Conservation (phyloP, 1,140 invertebrate species). For the Drosophila bocki region DNA sequence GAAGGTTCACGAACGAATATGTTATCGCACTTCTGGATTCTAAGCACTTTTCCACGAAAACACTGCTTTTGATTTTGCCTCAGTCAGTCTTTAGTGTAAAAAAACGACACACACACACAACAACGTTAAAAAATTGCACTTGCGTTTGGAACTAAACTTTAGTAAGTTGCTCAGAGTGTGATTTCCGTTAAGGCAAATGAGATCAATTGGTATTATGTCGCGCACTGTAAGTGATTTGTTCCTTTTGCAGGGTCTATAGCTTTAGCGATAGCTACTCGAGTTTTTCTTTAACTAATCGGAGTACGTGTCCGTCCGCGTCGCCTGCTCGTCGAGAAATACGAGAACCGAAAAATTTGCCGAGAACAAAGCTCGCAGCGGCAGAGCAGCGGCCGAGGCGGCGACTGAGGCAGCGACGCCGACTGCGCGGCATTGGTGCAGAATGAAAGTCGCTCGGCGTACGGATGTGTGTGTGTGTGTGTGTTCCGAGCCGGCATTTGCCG, state of each 20-base stretch:
- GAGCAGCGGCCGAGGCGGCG: constrained; percentile 20
- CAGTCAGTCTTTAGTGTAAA: constrained; percentile 55
- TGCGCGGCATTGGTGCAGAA: constrained; percentile 38
- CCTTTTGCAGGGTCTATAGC: constrained; percentile 19
- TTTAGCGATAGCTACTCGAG: constrained; percentile 62
- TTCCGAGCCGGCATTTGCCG: constrained; percentile 64
- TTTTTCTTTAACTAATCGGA: constrained; percentile 36
- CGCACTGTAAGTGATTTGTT: constrained; percentile 8
- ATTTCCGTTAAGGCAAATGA: constrained; percentile 39
- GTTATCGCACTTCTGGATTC: constrained; percentile 13
- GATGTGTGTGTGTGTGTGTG: constrained; percentile 19
- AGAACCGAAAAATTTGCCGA: constrained; percentile 63
- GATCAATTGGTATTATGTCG: constrained; percentile 34
- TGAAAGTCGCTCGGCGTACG: constrained; percentile 31
- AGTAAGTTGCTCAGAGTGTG: not conserved
- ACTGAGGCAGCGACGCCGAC: constrained; percentile 29
- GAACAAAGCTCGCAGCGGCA: constrained; percentile 57
- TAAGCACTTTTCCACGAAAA: constrained; percentile 9
- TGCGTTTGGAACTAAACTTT: constrained; percentile 11
- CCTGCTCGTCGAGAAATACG: constrained; percentile 75
- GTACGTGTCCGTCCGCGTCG: constrained; percentile 52
- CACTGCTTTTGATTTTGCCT: constrained; percentile 32
- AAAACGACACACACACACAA: constrained; percentile 6
- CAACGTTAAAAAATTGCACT: constrained; percentile 54
- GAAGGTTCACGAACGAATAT: constrained; percentile 14